phyloP scores from a whole-genome alignment of 1,140 invertebrate species.

The Lucilia sericata region DNA sequence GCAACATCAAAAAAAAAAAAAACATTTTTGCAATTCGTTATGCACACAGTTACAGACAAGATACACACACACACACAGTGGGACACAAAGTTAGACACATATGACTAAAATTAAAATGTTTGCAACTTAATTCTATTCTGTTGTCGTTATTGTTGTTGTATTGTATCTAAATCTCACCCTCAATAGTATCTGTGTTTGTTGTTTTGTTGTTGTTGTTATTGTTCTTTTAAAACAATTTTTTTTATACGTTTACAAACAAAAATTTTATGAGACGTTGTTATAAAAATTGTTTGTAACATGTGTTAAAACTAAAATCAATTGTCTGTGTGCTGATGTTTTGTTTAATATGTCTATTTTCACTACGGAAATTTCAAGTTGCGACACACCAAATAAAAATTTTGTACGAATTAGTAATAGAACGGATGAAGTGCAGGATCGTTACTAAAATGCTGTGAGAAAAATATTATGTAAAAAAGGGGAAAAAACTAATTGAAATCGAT shows the following conservation, averaged over 20 bases:
- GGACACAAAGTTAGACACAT: not conserved
- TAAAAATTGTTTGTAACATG: conserved; percentile 29
- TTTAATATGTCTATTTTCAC: not conserved
- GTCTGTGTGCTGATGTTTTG: not conserved
- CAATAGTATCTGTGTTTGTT: not conserved
- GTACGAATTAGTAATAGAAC: not conserved
- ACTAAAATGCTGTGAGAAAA: not conserved
- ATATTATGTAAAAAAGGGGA: no score
- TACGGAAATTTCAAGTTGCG: conserved; percentile 22
- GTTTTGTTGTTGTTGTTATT: not conserved
- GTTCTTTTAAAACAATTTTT: not conserved
- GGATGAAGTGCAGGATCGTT: not conserved
- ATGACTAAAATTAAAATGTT: conserved; percentile 15
- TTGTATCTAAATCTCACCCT: conserved; percentile 29
- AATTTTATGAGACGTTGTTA: conserved; percentile 28
- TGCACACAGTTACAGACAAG: not conserved
- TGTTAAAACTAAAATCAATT: conserved; percentile 42
- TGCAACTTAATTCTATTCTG: conserved; percentile 6
- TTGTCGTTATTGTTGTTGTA: not conserved
- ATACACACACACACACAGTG: no score
- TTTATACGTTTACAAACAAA: not conserved
- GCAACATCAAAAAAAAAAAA: not conserved
- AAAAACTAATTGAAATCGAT: no score
- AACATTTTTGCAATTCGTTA: conserved; percentile 35
- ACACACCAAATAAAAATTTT: not conserved